Conservation (phyloP, 2,888 invertebrate species). For the Vanessa cardui region DNA sequence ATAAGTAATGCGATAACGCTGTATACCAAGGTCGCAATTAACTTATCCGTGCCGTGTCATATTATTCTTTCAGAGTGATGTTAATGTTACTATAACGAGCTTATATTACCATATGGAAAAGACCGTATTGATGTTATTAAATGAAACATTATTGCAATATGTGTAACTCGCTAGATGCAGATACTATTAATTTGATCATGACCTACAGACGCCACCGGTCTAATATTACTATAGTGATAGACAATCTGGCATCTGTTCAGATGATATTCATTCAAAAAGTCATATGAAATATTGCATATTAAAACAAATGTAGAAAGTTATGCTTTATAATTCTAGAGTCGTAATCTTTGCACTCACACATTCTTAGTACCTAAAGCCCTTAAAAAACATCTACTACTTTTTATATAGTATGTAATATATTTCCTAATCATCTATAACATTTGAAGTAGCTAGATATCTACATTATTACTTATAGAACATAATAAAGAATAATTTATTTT, state of each 20-base stretch:
- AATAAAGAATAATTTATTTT: too few relatives aligned
- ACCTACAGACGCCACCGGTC: constrained; percentile 67
- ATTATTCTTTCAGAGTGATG: constrained; percentile 36
- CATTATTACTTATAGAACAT: too few relatives aligned
- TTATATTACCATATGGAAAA: neutral
- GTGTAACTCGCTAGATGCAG: neutral
- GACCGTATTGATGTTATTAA: neutral
- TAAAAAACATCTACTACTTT: constrained; percentile 29
- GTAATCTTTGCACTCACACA: constrained; percentile 14
- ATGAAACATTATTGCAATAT: neutral
- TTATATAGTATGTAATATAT: neutral
- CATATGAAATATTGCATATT: constrained; percentile 11
- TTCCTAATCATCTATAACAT: neutral
- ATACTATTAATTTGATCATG: constrained; percentile 51
- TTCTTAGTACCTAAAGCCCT: constrained; percentile 17
- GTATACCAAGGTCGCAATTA: constrained; percentile 52
- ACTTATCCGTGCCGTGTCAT: constrained; percentile 44
- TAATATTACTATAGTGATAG: constrained; percentile 61
- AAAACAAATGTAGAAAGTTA: neutral
- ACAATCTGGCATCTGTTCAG: constrained; percentile 68
- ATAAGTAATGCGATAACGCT: constrained; percentile 66
- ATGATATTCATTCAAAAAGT: constrained; percentile 61
- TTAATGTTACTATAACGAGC: neutral
- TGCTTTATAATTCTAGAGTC: neutral
- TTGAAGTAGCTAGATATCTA: too few relatives aligned